Percentiles rank a stretch among this genome's conserved stretches.
Evolutionary conservation across 2,888 invertebrate genomes (phyloP).

Genomic region (Electrophaes corylata): DNA sequence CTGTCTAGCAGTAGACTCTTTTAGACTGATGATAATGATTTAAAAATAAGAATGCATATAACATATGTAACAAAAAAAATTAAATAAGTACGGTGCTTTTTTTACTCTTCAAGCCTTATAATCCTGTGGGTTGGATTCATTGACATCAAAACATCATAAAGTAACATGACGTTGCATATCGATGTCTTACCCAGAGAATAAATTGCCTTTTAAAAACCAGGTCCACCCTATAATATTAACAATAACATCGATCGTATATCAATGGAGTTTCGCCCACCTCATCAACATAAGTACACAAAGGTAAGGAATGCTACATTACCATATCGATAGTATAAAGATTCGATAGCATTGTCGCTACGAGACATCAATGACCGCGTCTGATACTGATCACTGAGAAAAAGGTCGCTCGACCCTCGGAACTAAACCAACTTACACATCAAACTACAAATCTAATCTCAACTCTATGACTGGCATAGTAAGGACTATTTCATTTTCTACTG

Average conservation of each 20-base stretch:
- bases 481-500: conserved; percentile 20
- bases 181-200: conserved; percentile 71
- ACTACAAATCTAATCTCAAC: conserved; percentile 43
- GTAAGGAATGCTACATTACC: conserved; percentile 74
- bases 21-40: no score
- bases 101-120: not conserved
- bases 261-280: conserved; percentile 82
- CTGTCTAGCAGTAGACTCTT: no score
- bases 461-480: conserved; percentile 42
- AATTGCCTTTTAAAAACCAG: conserved; percentile 75
- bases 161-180: conserved; percentile 66
- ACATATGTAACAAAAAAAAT: no score
- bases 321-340: conserved; percentile 69
- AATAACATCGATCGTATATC: conserved; percentile 77
- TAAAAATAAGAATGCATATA: no score
- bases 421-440: conserved; percentile 47
- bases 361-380: conserved; percentile 69
- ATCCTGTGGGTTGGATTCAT: conserved; percentile 4
- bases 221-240: conserved; percentile 74
- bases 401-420: conserved; percentile 65
- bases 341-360: conserved; percentile 71
- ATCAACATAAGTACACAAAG: conserved; percentile 80
- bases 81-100: no score
- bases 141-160: conserved; percentile 44
- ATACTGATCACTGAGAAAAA: conserved; percentile 74